These are phyloP conservation scores for Nomada ferruginata DNA, from an alignment of 2,888 invertebrate species.

Conservation along the genomic window DNA sequence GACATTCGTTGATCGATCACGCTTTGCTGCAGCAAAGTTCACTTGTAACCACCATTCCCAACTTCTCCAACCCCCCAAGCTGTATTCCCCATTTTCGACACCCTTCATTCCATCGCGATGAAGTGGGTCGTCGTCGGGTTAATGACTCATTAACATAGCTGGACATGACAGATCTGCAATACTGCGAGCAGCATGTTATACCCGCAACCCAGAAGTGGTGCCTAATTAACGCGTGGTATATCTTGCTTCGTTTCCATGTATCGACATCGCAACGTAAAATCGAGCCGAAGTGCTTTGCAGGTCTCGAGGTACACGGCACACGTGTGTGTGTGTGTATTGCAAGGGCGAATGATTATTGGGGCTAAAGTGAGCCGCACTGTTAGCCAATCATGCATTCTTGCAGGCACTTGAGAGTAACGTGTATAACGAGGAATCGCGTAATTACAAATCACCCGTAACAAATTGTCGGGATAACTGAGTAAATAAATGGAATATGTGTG, in stretches of 20 bases:
- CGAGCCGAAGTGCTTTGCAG: neutral
- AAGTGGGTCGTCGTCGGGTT: constrained; percentile 67
- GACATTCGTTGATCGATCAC: constrained; percentile 46
- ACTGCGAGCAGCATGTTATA: constrained; percentile 55
- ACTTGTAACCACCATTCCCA: constrained; percentile 51
- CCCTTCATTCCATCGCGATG: constrained; percentile 16
- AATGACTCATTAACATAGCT: constrained; percentile 77
- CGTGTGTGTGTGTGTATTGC: too few relatives aligned
- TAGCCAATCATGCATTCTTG: too few relatives aligned
- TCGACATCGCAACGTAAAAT: neutral
- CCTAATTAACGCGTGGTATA: constrained; percentile 52
- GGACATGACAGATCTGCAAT: constrained; percentile 74
- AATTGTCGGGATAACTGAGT: too few relatives aligned
- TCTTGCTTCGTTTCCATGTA: constrained; percentile 8
- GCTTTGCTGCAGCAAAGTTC: constrained; percentile 38
- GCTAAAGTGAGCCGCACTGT: too few relatives aligned
- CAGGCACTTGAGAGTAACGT: too few relatives aligned
- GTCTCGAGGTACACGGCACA: neutral
- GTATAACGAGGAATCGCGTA: too few relatives aligned
- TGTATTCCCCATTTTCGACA: constrained; percentile 1
- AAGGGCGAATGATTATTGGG: too few relatives aligned
- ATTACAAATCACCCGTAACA: too few relatives aligned
- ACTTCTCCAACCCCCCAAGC: neutral
- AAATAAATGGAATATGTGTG: too few relatives aligned
- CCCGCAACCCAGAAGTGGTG: constrained; percentile 38